Evolutionary conservation across 2,113 vertebrate genomes (phyloP).

Genomic region (Trogon melanurus): DNA sequence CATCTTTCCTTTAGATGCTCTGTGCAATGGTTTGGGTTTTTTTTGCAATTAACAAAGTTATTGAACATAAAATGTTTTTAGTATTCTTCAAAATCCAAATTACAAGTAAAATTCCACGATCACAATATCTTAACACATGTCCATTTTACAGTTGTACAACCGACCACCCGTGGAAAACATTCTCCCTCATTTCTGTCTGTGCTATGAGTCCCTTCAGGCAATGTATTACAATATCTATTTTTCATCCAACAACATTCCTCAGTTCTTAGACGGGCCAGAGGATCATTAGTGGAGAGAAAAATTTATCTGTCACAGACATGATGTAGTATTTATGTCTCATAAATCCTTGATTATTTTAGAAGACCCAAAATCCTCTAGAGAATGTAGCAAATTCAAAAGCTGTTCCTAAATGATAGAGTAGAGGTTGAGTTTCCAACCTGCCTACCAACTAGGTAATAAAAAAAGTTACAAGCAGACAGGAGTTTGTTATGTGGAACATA

Average conservation of each 20-base stretch:
- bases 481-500: not conserved
- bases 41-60: not conserved
- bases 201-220: not conserved
- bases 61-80: not conserved
- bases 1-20: not conserved
- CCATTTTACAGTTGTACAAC: not conserved
- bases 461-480: not conserved
- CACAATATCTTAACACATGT: not conserved
- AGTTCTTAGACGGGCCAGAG: not conserved
- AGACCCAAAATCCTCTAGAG: not conserved
- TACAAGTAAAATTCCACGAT: not conserved
- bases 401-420: not conserved
- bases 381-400: not conserved
- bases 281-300: not conserved
- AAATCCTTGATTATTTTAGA: slow-evolving; percentile 17
- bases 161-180: not conserved
- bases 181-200: not conserved
- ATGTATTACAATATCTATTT: not conserved
- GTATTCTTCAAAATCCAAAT: not conserved
- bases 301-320: not conserved
- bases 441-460: not conserved
- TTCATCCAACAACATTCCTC: not conserved
- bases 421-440: not conserved
- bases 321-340: not conserved
- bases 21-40: not conserved